These are phyloP conservation scores for Choloepus hoffmanni DNA, from an alignment of 2,113 vertebrate genomes.

Conservation along the genomic window DNA sequence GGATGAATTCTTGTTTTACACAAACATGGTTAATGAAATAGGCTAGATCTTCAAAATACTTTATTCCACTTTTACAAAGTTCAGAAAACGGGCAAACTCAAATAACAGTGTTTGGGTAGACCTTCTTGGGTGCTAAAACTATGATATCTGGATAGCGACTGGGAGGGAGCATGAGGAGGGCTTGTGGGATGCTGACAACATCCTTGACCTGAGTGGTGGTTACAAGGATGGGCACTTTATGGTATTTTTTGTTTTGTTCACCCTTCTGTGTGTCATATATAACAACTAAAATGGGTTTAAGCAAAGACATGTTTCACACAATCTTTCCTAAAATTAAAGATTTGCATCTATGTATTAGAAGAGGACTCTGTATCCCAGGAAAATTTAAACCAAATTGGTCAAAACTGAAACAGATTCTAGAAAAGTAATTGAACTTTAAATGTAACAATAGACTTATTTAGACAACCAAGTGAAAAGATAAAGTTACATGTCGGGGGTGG, in stretches of 20 bases:
- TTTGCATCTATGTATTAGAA: not conserved
- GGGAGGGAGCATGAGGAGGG: not conserved
- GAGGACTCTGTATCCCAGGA: not conserved
- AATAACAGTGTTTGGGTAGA: not conserved
- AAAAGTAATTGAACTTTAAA: conserved; percentile 20
- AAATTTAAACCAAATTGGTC: not conserved
- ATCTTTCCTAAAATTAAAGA: not conserved
- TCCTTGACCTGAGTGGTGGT: not conserved
- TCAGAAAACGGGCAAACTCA: not conserved
- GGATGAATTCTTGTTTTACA: not conserved
- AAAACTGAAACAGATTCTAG: not conserved
- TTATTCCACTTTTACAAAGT: not conserved
- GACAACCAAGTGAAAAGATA: not conserved
- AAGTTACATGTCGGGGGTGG: not conserved
- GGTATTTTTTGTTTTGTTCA: not conserved
- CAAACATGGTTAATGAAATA: not conserved
- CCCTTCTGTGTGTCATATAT: not conserved
- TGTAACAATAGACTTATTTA: not conserved
- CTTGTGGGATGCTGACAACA: too few species aligned
- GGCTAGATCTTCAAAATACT: not conserved
- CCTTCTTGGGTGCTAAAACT: not conserved
- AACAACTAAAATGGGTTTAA: not conserved
- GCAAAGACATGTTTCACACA: not conserved
- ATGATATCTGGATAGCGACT: not conserved
- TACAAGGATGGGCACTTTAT: not conserved